Percentiles rank a stretch among this genome's conserved stretches.
These are phyloP conservation scores for Taenioides sp. DNA, from an alignment of 2,797 vertebrate species.

Conservation along the genomic window DNA sequence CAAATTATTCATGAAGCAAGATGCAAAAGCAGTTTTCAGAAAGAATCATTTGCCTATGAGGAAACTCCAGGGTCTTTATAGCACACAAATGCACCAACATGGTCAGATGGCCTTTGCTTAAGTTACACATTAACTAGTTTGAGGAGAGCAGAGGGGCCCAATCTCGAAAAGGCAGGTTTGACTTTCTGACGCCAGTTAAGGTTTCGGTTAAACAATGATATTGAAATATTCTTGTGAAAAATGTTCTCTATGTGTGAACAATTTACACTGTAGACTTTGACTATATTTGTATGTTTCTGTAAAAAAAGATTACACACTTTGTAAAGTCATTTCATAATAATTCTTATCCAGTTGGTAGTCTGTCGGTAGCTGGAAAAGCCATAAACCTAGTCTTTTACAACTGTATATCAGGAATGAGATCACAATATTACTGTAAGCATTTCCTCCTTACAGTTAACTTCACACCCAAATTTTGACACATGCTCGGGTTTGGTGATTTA, in stretches of 20 bases:
- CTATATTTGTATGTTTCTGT: not conserved
- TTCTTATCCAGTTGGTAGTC: slow-evolving; percentile 3
- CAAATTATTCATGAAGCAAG: slow-evolving; percentile 1
- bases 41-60: not conserved
- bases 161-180: slow-evolving; percentile 13
- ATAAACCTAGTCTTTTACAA: slow-evolving; percentile 27
- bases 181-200: slow-evolving; percentile 1
- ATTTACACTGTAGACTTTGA: not conserved
- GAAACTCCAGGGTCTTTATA: slow-evolving; percentile 6
- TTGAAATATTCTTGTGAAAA: rapidly evolving
- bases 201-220: slow-evolving; percentile 35
- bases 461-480: not conserved
- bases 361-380: slow-evolving; percentile 1
- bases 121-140: slow-evolving; percentile 65
- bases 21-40: not conserved
- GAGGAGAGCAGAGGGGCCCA: slow-evolving; percentile 19
- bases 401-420: not conserved
- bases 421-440: slow-evolving; percentile 7
- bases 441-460: slow-evolving; percentile 3
- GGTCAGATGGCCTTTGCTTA: slow-evolving; percentile 27
- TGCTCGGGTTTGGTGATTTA: not conserved
- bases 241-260: no score
- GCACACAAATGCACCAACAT: slow-evolving; percentile 2
- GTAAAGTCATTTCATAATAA: not conserved
- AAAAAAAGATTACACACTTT: not conserved